Evolutionary conservation across 2,113 vertebrate genomes (phyloP).

Genomic region (Hyla sarda): DNA sequence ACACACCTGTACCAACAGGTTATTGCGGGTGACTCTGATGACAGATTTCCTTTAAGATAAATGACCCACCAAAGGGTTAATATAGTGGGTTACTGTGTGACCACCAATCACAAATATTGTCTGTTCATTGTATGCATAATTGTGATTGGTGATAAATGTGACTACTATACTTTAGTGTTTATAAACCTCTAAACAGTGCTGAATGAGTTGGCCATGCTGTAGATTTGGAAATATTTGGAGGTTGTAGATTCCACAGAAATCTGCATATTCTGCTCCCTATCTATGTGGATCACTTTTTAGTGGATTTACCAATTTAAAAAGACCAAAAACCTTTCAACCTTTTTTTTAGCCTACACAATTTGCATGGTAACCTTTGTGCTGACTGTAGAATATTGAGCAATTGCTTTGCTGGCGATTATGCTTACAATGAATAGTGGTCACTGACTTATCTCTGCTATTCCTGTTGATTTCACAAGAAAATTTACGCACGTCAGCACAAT

Average conservation of each 20-base stretch:
- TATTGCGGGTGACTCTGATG: too few species aligned
- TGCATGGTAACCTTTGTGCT: not conserved
- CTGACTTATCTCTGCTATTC: not conserved
- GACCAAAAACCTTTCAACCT: too few species aligned
- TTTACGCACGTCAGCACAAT: not conserved
- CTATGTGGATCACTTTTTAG: not conserved
- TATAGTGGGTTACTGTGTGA: too few species aligned
- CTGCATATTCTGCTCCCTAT: not conserved
- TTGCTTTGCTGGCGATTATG: not conserved
- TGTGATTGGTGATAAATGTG: too few species aligned
- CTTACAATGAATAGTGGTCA: not conserved
- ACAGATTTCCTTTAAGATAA: too few species aligned
- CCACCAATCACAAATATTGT: too few species aligned
- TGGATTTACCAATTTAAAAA: not conserved
- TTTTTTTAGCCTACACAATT: not conserved
- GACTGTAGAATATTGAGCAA: conserved; percentile 1
- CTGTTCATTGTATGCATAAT: too few species aligned
- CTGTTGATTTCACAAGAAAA: not conserved
- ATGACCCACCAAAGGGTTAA: too few species aligned
- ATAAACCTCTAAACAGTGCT: too few species aligned
- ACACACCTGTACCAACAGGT: too few species aligned
- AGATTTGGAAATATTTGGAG: not conserved
- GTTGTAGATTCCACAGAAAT: not conserved
- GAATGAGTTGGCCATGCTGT: too few species aligned
- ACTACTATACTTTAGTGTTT: too few species aligned